These are phyloP conservation scores for Colletes gigas DNA, from an alignment of 1,140 invertebrate species.

Conservation along the genomic window DNA sequence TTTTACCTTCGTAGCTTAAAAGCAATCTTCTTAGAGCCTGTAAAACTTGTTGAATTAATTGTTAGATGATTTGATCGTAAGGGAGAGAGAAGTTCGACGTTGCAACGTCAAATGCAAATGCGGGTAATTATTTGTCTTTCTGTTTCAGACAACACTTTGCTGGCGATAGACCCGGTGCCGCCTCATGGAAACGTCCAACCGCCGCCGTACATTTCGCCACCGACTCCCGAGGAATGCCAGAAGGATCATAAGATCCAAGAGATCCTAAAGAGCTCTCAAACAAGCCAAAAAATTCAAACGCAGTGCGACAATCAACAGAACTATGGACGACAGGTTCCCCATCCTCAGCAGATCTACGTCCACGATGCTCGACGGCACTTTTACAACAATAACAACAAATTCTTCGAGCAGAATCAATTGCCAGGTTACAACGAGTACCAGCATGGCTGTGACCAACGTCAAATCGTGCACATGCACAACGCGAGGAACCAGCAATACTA, in stretches of 20 bases:
- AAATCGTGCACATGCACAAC: slow-evolving; percentile 58
- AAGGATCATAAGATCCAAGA: slow-evolving; percentile 64
- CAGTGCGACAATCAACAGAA: slow-evolving; percentile 43
- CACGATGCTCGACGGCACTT: slow-evolving; percentile 19
- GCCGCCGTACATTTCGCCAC: slow-evolving; percentile 69
- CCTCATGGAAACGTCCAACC: slow-evolving; percentile 64
- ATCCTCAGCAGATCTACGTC: slow-evolving; percentile 7
- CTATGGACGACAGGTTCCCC: slow-evolving; percentile 13
- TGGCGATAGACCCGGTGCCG: slow-evolving; percentile 71
- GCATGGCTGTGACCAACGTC: slow-evolving; percentile 48
- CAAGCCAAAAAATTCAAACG: slow-evolving; percentile 14
- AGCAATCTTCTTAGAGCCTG: neutral
- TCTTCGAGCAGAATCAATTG: slow-evolving; percentile 37
- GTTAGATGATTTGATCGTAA: neutral
- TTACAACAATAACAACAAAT: slow-evolving; percentile 41
- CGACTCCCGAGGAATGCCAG: slow-evolving; percentile 54
- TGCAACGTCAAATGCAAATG: no score
- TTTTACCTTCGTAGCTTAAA: neutral
- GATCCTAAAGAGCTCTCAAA: slow-evolving; percentile 45
- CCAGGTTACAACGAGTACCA: slow-evolving; percentile 61
- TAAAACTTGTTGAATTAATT: neutral
- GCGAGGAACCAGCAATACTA: slow-evolving; percentile 65
- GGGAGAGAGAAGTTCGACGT: no score
- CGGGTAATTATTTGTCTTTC: slow-evolving; percentile 1
- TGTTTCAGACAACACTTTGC: slow-evolving; percentile 77